Evolutionary conservation across 1,140 invertebrate genomes (phyloP), one percentile per base, ranked within the genome.

Genomic region (Aphidius ervi): DNA sequence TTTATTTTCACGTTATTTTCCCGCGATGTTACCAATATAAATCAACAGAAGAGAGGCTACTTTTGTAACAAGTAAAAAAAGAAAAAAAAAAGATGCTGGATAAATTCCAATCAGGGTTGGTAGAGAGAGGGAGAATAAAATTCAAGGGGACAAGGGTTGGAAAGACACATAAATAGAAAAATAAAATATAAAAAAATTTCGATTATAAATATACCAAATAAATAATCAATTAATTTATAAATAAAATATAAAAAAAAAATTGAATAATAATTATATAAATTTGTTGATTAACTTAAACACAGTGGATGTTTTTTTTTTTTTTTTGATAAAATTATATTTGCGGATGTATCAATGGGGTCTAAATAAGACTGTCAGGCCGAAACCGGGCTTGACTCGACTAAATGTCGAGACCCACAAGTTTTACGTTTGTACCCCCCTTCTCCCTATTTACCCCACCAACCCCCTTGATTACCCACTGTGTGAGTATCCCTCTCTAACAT

Each of bases 401-500:
- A 60, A 60, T 46, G 39, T 10, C 45, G 6, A 31, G 23, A 31
- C 54, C 58, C 31, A 43, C 43, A 54, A 58, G 39, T 54, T 37
- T 7, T 39, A 54, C 20, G 23, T n/a, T 23, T 39, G 37, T 48
- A 50, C 48, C 48, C 58, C 61, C 49, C 55, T 42, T 58, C 56
- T 37, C 20, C 16, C 16, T 40, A n/a, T 42, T 54, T 54, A 16
- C 52, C 52, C 52, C 62, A 60, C 63, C 62, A 60, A 60, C 63
- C 63, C 62, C 60, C 60, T 31, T 31, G 23, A 31, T 31, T 31
- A 1, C 23, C 23, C 4, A 3, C 2, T 31, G 23, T 23, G 49
- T 59, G 54, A 39, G 9, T 48, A 9, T 31, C 23, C 23, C 23
- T 31, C 23, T 31, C 23, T 31, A 31, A 31, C 23, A 31, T 31